phyloP scores from a whole-genome alignment of 2,797 vertebrate species.

The Petrocephalus sullivani region DNA sequence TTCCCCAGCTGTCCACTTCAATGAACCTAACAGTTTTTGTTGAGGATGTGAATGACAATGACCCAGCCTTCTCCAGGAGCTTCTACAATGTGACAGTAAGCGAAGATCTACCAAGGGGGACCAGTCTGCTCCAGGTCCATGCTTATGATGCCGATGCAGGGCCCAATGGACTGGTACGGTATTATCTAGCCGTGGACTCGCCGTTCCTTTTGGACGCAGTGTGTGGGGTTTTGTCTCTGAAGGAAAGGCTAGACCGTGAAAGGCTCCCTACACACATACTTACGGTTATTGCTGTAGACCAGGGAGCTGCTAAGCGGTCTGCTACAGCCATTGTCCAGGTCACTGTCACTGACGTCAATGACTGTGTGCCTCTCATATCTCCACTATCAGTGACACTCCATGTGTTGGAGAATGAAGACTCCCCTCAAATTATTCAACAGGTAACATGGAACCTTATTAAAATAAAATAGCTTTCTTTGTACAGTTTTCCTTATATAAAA shows the following conservation, averaged over 20 bases:
- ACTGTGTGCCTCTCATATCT: slow-evolving; percentile 55
- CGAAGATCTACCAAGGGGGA: slow-evolving; percentile 56
- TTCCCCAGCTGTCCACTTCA: slow-evolving; percentile 41
- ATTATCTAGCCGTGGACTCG: slow-evolving; percentile 42
- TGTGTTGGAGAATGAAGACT: slow-evolving; percentile 54
- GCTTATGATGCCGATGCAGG: slow-evolving; percentile 58
- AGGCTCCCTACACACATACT: slow-evolving; percentile 48
- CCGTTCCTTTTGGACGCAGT: slow-evolving; percentile 56
- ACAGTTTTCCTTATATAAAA: background rate
- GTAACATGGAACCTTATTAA: slow-evolving; percentile 33
- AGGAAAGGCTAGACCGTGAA: slow-evolving; percentile 59
- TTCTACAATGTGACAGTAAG: slow-evolving; percentile 49
- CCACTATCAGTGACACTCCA: slow-evolving; percentile 50
- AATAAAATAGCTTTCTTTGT: background rate
- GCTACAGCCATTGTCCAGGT: slow-evolving; percentile 50
- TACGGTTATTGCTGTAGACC: slow-evolving; percentile 51
- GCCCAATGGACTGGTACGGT: slow-evolving; percentile 55
- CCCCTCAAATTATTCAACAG: slow-evolving; percentile 48
- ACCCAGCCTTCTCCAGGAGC: slow-evolving; percentile 54
- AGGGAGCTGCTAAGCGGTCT: slow-evolving; percentile 49
- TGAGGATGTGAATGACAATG: slow-evolving; percentile 64
- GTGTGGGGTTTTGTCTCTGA: slow-evolving; percentile 54
- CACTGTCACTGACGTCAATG: slow-evolving; percentile 61
- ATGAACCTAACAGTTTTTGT: slow-evolving; percentile 54
- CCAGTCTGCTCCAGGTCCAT: slow-evolving; percentile 47